Conservation (phyloP, 2,797 vertebrate genomes). For the Chaenodraco wilsoni region DNA sequence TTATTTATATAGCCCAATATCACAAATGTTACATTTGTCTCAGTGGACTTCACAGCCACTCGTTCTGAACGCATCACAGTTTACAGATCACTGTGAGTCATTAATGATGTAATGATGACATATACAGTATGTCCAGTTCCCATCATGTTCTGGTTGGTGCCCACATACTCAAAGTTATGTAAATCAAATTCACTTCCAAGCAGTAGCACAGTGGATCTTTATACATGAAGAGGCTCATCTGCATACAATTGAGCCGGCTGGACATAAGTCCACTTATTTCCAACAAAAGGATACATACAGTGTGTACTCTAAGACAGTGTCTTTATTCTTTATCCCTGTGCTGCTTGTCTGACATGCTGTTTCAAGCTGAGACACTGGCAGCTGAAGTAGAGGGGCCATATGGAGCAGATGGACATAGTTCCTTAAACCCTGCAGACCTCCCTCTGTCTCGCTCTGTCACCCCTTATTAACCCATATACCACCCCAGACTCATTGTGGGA, state of each 20-base stretch:
- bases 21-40: too few species aligned
- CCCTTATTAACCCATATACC: slow-evolving; percentile 67
- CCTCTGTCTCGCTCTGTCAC: slow-evolving; percentile 30
- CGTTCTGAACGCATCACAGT: slow-evolving; percentile 5
- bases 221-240: slow-evolving; percentile 33
- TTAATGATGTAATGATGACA: slow-evolving; percentile 35
- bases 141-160: slow-evolving; percentile 34
- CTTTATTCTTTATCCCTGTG: slow-evolving; percentile 51
- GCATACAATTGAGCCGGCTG: slow-evolving; percentile 47
- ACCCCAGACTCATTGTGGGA: slow-evolving; percentile 45
- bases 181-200: slow-evolving; percentile 47
- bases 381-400: slow-evolving; percentile 54
- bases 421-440: slow-evolving; percentile 57
- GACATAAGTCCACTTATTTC: slow-evolving; percentile 45
- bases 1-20: too few species aligned
- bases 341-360: slow-evolving; percentile 43
- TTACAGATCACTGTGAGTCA: slow-evolving; percentile 29
- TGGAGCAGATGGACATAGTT: slow-evolving; percentile 70
- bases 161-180: slow-evolving; percentile 57
- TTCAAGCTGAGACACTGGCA: slow-evolving; percentile 34
- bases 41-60: neutral
- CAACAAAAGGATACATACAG: slow-evolving; percentile 60
- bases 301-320: slow-evolving; percentile 35
- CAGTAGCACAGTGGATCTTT: slow-evolving; percentile 26
- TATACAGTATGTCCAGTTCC: slow-evolving; percentile 32